A percentile compares a stretch with the other conserved stretches of the same genome.
phyloP scores from a whole-genome alignment of 53 echinoderm and acorn worm genomes.

The Apostichopus leukothele region DNA sequence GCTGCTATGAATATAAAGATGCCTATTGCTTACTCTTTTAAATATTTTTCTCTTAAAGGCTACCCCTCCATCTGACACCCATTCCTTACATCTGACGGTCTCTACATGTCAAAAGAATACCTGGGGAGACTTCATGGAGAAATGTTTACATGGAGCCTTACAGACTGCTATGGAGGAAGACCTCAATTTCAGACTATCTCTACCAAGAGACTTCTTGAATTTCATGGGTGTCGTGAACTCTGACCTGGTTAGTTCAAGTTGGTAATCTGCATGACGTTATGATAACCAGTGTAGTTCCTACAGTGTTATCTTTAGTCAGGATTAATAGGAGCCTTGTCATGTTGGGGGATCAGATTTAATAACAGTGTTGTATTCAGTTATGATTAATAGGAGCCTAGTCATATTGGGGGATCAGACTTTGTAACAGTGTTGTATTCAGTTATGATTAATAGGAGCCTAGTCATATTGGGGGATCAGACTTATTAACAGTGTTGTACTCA shows the following conservation, averaged over 20 bases:
- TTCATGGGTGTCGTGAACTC: conserved; percentile 90
- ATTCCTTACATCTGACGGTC: conserved; percentile 89
- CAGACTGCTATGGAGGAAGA: conserved; percentile 71
- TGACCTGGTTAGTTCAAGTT: conserved; percentile 59
- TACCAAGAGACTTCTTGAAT: conserved; percentile 86
- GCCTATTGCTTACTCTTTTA: too few species aligned
- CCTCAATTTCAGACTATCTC: conserved; percentile 70
- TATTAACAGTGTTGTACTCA: background rate
- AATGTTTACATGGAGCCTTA: conserved; percentile 61
- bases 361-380: background rate
- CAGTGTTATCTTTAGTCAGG: background rate
- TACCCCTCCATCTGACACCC: conserved; percentile 80
- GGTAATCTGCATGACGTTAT: background rate
- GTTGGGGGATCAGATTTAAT: too few species aligned
- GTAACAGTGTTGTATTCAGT: background rate
- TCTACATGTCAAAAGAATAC: conserved; percentile 93
- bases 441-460: too few species aligned
- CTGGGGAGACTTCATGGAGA: conserved; percentile 88
- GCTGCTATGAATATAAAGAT: too few species aligned
- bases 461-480: too few species aligned
- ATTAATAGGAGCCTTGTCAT: too few species aligned
- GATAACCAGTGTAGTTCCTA: background rate
- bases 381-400: too few species aligned
- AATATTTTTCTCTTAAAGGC: conserved; percentile 56
- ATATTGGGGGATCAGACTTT: too few species aligned